phyloP scores from a whole-genome alignment of 2,113 vertebrate species.

The Caretta caretta region DNA sequence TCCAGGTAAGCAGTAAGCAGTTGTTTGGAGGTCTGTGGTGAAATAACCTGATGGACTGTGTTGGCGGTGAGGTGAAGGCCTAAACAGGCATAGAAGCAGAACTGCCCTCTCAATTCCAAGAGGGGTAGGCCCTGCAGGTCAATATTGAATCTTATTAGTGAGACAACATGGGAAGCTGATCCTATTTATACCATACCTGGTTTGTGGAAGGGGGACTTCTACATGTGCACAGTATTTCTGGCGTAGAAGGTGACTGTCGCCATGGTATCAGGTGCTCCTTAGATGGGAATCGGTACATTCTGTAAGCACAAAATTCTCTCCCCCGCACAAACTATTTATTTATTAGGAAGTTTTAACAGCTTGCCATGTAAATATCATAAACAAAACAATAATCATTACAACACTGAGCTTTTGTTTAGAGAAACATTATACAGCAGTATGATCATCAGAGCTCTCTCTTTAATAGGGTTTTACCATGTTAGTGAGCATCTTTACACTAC shows the following conservation, averaged over 20 bases:
- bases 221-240: neutral
- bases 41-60: neutral
- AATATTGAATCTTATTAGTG: neutral
- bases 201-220: neutral
- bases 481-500: neutral
- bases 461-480: neutral
- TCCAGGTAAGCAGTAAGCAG: neutral
- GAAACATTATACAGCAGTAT: neutral
- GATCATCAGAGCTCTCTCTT: accelerated
- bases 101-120: neutral
- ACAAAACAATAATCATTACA: neutral
- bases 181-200: neutral
- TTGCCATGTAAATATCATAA: neutral
- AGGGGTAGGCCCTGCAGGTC: neutral
- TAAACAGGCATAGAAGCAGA: neutral
- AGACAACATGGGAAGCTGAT: neutral
- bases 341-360: neutral
- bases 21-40: neutral
- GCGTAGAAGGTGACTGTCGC: neutral
- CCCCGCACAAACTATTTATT: neutral
- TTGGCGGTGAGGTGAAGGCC: neutral
- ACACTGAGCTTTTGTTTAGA: neutral
- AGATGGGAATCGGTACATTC: conserved; percentile 3
- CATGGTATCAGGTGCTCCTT: neutral
- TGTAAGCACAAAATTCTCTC: neutral